Percentiles rank a stretch among this genome's conserved stretches.
phyloP scores from a whole-genome alignment of 1,140 invertebrate genomes.

The Lepeophtheirus salmonis region DNA sequence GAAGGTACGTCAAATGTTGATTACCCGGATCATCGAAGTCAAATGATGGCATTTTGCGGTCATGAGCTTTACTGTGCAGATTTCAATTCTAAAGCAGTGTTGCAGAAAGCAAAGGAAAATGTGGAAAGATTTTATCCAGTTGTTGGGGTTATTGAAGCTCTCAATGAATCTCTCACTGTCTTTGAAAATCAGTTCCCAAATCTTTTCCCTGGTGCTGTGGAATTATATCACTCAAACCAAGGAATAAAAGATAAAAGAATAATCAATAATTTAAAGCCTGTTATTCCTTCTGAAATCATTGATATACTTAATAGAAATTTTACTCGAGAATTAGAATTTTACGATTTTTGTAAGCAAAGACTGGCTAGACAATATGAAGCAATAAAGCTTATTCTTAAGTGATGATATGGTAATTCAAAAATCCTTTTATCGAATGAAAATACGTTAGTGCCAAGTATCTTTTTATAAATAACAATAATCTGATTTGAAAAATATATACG shows the following conservation, averaged over 20 bases:
- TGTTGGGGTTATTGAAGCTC: neutral
- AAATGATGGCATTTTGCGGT: constrained; percentile 6
- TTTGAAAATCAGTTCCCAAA: neutral
- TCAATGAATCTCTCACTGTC: neutral
- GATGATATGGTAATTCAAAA: too few species aligned
- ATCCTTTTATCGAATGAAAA: too few species aligned
- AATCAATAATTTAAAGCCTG: neutral
- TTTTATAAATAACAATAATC: too few species aligned
- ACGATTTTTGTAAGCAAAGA: constrained; percentile 3
- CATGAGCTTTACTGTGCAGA: neutral
- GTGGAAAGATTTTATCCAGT: constrained; percentile 8
- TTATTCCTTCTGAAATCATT: neutral
- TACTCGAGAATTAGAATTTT: constrained; percentile 6
- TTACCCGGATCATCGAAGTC: neutral
- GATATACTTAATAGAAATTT: neutral
- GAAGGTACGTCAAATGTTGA: neutral
- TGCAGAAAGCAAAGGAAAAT: constrained; percentile 1
- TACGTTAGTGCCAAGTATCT: too few species aligned
- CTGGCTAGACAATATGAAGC: neutral
- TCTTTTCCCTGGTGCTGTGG: neutral
- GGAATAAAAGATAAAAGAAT: neutral
- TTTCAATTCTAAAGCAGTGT: neutral
- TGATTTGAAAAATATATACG: too few species aligned
- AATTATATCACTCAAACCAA: neutral
- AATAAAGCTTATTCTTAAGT: too few species aligned